A percentile compares a stretch with the other conserved stretches of the same genome.
These are phyloP conservation scores for Pterobdella sp. DNA, from an alignment of 2,888 invertebrate species.

Conservation along the genomic window DNA sequence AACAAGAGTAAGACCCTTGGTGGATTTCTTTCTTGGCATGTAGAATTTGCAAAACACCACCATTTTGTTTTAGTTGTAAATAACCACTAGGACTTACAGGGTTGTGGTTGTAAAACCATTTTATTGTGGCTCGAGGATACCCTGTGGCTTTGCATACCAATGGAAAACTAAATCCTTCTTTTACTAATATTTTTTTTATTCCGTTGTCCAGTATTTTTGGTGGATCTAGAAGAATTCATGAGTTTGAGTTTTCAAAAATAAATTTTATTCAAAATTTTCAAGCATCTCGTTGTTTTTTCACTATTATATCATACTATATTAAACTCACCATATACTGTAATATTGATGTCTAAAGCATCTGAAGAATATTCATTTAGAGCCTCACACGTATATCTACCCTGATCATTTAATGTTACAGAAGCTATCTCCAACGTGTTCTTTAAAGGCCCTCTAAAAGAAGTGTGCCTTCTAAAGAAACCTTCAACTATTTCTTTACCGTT, in stretches of 20 bases:
- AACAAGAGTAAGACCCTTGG: background rate
- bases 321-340: background rate
- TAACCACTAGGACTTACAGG: background rate
- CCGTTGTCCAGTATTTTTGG: background rate
- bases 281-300: too few relatives aligned
- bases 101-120: conserved; percentile 36
- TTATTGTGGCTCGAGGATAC: conserved; percentile 50
- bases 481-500: background rate
- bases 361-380: background rate
- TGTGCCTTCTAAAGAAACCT: background rate
- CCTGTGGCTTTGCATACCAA: conserved; percentile 49
- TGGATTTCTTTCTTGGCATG: background rate
- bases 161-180: background rate
- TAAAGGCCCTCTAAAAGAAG: background rate
- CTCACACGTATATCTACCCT: background rate
- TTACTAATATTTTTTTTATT: background rate
- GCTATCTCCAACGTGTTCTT: background rate
- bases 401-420: background rate
- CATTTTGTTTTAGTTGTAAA: background rate
- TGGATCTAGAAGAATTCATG: background rate
- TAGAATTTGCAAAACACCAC: background rate
- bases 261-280: too few relatives aligned
- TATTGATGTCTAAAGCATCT: background rate
- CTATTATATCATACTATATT: background rate
- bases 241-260: too few relatives aligned